Conservation (phyloP, 2,113 vertebrate genomes). For the Cariama cristata region DNA sequence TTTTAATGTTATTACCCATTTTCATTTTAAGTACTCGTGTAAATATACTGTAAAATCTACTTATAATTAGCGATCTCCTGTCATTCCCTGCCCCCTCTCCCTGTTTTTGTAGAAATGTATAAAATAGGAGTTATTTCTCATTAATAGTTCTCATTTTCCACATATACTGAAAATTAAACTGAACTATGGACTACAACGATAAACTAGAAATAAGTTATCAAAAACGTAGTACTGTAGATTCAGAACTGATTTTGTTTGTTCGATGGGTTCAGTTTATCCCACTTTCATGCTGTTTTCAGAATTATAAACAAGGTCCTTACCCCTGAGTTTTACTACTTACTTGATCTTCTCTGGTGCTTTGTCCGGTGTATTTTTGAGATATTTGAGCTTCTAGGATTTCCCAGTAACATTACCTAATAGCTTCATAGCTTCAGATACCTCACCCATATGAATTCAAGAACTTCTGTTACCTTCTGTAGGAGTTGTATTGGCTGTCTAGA, state of each 20-base stretch:
- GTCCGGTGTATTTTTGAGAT: background rate
- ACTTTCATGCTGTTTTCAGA: background rate
- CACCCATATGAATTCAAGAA: background rate
- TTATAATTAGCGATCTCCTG: background rate
- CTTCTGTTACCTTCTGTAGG: background rate
- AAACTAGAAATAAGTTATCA: background rate
- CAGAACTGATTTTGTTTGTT: background rate
- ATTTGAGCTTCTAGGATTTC: background rate
- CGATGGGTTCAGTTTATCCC: background rate
- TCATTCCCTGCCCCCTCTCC: background rate
- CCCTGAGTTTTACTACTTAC: background rate
- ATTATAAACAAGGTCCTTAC: background rate
- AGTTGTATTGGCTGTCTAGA: background rate
- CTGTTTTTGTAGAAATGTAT: background rate
- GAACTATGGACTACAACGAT: background rate
- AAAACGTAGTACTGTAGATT: background rate
- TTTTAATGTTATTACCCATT: background rate
- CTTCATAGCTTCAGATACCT: background rate
- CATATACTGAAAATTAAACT: background rate
- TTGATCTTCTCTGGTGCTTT: background rate
- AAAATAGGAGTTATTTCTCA: conserved; percentile 18
- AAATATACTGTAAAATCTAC: background rate
- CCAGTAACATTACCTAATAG: background rate
- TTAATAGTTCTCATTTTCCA: background rate
- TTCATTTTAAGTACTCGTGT: background rate